Evolutionary conservation across 2,888 invertebrate species (phyloP), one percentile per base, ranked within the genome.

Genomic region (Tanytarsus gracilentus): DNA sequence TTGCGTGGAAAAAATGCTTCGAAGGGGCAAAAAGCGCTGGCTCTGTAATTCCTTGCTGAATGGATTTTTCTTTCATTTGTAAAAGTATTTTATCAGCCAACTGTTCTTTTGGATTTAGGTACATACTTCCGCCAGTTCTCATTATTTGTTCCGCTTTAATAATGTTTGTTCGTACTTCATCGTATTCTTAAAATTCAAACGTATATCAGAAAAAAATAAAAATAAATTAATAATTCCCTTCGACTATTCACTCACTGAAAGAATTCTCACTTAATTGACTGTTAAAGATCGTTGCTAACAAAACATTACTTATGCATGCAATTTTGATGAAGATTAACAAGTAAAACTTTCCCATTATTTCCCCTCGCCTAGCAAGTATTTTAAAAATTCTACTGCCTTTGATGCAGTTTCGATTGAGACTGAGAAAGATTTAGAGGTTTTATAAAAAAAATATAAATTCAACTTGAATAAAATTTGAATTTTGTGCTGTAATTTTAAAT

Each of bases 1-100:
- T 78, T 1, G 76, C 75, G 9, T 75, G 69, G 62, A 82, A 75
- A 65, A 84, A 83, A 67, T 80, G 81, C 64, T 72, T 70, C 0
- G 77, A 73, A 3, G 82, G 80, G 8, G 77, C 69, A 67, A 81
- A 83, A 29, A 70, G 72, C 62, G 69, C 70, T 11, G 75, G 72
- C 48, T 72, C 66, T 30, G 70, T 70, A 3, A 71, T 61, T 16
- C 66, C 68, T 58, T 70, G 70, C 1, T 68, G 66, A 30, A 73
- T 71, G 30, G 60, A 27, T 50, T 60, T 53, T 23, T 60, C 33
- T 21, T 60, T 60, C 39, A 60, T 33, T 1, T 14, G n/a, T 7
- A 60, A 25, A 39, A 62, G 23, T 48, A 52, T 49, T 18, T 26
- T 29, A 25, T 44, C 26, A 16, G 50, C 48, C 27, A 33, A 33